Evolutionary conservation across 2,888 invertebrate genomes (phyloP), one percentile per base, ranked within the genome.

Genomic region (Xanthorhoe spadicearia): DNA sequence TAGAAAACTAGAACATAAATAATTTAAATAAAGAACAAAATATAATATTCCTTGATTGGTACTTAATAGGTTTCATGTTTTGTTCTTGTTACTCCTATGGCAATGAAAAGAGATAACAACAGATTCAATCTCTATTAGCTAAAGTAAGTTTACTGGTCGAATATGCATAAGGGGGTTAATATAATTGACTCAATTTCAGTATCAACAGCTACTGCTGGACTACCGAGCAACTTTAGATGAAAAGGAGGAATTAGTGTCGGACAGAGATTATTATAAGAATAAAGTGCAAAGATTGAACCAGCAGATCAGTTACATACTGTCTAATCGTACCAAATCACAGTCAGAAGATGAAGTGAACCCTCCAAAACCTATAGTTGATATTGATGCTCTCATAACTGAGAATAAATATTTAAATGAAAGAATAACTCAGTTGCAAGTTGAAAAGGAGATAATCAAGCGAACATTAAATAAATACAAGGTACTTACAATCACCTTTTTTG

Each of bases 351-450:
- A 85, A 15, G 65, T 61, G 0, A 83, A 87, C 61, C 74, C 79
- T 38, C 85, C 89, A 2, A 91, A 90, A 64, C 89, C 91, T 6
- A 90, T 96, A 38, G 93, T 97, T 10, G 97, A 97, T 81, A 94
- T 97, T 76, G 97, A 97, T 89, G 95, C 96, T 48, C 89, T 97
- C 50, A 90, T 97, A 52, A 95, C 96, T 83, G 97, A 97, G 87
- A 98, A 97, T 85, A 96, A 96, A 94, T 97, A 95, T 87, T 93
- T 98, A 58, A 96, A 97, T 86, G 97, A 97, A 80, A 94, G 96
- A 80, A 89, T 97, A 54, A 96, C 96, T 71, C 97, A 97, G 80
- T 92, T 96, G 66, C 95, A 97, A 80, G 96, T 96, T 76, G 98
- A 98, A 84, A 96, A 96, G 76, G 95, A 96, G 77, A 92, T 97